phyloP scores from a whole-genome alignment of 2,113 vertebrate genomes.

The Psilopsiagon aurifrons region DNA sequence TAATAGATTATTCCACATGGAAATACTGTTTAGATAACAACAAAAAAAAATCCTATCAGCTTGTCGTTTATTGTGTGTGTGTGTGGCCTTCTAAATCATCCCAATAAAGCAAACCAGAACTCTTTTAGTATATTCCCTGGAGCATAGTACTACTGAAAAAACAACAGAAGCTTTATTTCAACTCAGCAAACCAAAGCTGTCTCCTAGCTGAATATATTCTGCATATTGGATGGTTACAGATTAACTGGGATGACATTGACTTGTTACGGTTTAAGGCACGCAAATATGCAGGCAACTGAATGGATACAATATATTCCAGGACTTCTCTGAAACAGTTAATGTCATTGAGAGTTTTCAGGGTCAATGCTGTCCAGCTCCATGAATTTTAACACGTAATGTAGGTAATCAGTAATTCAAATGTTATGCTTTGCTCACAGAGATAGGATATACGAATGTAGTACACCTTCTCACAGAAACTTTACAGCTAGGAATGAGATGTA shows the following conservation, averaged over 20 bases:
- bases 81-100: not conserved
- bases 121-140: not conserved
- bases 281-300: not conserved
- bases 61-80: not conserved
- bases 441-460: not conserved
- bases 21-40: not conserved
- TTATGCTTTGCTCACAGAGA: not conserved
- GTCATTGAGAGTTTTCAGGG: not conserved
- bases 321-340: not conserved
- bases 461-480: not conserved
- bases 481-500: not conserved
- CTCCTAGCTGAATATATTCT: not conserved
- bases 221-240: not conserved
- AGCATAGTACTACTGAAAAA: not conserved
- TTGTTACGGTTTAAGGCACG: not conserved
- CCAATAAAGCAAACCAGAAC: not conserved
- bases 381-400: not conserved
- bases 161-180: not conserved
- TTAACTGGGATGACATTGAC: not conserved
- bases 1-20: not conserved
- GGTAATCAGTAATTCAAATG: slow-evolving; percentile 2
- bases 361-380: not conserved
- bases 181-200: not conserved
- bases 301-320: not conserved
- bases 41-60: not conserved